Evolutionary conservation across 2,113 vertebrate genomes (phyloP), one percentile per base, ranked within the genome.

Genomic region (Alexandromys fortis): DNA sequence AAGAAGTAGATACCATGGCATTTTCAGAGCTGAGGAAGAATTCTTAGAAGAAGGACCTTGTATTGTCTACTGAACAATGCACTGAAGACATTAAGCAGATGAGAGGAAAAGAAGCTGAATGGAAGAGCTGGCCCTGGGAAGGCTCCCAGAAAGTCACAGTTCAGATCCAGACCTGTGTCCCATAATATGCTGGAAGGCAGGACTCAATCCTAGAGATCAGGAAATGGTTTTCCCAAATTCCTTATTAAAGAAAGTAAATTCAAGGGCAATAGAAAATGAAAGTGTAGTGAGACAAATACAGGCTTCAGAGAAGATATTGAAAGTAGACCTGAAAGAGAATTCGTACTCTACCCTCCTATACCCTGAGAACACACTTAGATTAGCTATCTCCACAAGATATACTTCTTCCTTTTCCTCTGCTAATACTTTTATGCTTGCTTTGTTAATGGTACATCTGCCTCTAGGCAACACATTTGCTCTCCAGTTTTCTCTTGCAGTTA

Each of bases 141-240:
- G 35, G 5, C 9, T 9, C 3, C 0, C 52, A 26, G 38, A n/a
- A 16, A 70, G 45, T 10, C 63, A 21, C 33, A 35, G 5, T 33
- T 16, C 14, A 3, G 63, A 92, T 22, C 10, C 5, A 7, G n/a
- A 24, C 26, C 1, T 2, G 21, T 4, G 6, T 0, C 11, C 5
- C 75, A 30, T 28, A 45, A 12, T 49, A 3, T 1, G 8, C 76
- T 28, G 1, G 45, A 45, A 70, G 26, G 21, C 2, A 52, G 26
- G 19, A 13, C 52, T 30, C 24, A 49, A 52, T 13, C 28, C 26
- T 68, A 2, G 13, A 28, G 26, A 42, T 22, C 14, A 26, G 19
- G 17, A 38, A 61, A 38, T 17, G 11, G 1, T 22, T 81, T 17
- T 0, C 28, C 47, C 38, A 38, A n/a, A 79, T 47, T 77, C 52